Conservation (phyloP, 2,797 vertebrate genomes). For the Argya squamiceps region DNA sequence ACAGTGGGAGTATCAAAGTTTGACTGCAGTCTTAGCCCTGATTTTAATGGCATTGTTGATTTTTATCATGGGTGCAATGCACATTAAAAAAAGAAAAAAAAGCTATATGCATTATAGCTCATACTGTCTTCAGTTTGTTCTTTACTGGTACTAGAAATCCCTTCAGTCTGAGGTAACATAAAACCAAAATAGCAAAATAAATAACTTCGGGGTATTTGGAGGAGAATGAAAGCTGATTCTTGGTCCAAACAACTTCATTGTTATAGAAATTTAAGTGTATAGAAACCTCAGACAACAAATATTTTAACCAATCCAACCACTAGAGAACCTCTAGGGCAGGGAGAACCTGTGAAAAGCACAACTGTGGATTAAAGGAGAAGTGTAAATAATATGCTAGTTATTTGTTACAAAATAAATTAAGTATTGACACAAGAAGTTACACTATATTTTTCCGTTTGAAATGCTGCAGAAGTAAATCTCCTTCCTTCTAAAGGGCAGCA, state of each 20-base stretch:
- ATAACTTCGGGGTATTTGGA: constrained; percentile 40
- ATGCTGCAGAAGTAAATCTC: constrained; percentile 62
- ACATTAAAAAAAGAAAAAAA: neutral
- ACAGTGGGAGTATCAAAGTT: neutral
- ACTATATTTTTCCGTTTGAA: constrained; percentile 70
- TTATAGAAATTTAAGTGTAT: neutral
- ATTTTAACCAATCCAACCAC: neutral
- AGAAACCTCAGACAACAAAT: constrained; percentile 42
- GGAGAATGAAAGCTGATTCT: constrained; percentile 32
- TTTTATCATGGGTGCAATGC: neutral
- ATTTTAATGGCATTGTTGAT: constrained; percentile 2
- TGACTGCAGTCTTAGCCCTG: neutral
- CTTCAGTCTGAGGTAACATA: constrained; percentile 31
- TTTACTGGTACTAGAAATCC: constrained; percentile 16
- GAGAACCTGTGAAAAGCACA: neutral
- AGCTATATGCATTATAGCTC: neutral
- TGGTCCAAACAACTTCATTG: neutral
- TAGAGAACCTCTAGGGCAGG: neutral
- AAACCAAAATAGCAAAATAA: constrained; percentile 66
- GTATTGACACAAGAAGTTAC: constrained; percentile 65
- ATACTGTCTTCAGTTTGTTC: neutral
- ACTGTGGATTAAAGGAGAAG: neutral
- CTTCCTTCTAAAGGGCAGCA: constrained; percentile 66
- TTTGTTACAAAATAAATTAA: constrained; percentile 75
- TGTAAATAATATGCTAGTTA: constrained; percentile 47